A percentile compares a stretch with the other conserved stretches of the same genome.
Evolutionary conservation across 2,888 invertebrate genomes (phyloP).

Genomic region (Euzophera pinguis): DNA sequence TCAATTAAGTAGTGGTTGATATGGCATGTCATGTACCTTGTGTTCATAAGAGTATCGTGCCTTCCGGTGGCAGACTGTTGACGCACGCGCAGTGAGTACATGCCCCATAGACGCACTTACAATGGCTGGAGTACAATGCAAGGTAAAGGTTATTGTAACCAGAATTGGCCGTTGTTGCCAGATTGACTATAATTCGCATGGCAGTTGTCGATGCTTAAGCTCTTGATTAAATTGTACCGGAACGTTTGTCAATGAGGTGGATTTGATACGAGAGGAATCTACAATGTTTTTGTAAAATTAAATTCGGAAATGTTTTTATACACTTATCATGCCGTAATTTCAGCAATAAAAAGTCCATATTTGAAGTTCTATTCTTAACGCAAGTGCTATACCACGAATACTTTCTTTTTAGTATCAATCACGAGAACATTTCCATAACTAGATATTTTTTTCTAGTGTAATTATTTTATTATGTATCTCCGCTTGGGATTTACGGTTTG

Average conservation of each 20-base stretch:
- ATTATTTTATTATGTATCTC: no score
- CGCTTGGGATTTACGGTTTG: no score
- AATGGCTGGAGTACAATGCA: constrained; percentile 52
- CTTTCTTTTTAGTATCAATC: no score
- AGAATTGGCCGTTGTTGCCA: constrained; percentile 45
- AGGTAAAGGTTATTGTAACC: constrained; percentile 71
- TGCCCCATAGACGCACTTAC: constrained; percentile 26
- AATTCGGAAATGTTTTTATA: no score
- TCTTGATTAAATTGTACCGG: constrained; percentile 25
- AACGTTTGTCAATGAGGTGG: constrained; percentile 16
- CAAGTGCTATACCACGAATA: no score
- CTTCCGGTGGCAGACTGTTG: constrained; percentile 28
- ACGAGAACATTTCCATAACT: no score
- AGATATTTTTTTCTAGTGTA: no score
- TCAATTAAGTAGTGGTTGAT: not conserved
- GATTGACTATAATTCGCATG: constrained; percentile 50
- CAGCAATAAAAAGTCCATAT: no score
- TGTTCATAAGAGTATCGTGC: constrained; percentile 12
- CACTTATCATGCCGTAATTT: no score
- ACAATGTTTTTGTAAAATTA: no score
- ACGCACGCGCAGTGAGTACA: constrained; percentile 32
- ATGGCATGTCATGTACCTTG: not conserved
- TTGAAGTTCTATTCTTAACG: no score
- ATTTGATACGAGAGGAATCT: not conserved
- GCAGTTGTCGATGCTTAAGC: constrained; percentile 38